These are phyloP conservation scores for Sarcophaga rosellei DNA, from an alignment of 2,888 invertebrate genomes.

Conservation along the genomic window DNA sequence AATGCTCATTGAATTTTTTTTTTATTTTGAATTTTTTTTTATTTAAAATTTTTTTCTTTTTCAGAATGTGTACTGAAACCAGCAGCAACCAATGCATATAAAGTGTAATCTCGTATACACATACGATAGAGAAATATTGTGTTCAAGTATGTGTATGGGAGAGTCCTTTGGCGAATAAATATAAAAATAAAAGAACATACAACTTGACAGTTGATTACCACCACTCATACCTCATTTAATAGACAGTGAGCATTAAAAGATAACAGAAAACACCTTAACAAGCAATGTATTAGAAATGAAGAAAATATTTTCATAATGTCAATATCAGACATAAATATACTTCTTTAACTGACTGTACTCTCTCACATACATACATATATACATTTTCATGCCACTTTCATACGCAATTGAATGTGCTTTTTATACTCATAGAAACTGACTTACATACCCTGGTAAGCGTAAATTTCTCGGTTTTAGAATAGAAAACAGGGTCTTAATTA, in stretches of 20 bases:
- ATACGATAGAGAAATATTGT: not conserved
- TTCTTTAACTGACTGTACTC: not conserved
- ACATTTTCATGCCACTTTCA: not conserved
- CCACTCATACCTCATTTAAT: not conserved
- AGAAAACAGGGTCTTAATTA: too few relatives aligned
- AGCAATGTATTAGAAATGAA: too few relatives aligned
- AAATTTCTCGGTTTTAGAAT: too few relatives aligned
- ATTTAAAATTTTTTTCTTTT: not conserved
- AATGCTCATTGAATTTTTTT: slow-evolving; percentile 28
- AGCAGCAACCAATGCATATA: not conserved
- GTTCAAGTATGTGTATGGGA: not conserved
- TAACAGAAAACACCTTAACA: too few relatives aligned
- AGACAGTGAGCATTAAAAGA: too few relatives aligned
- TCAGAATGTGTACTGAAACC: not conserved
- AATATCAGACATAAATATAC: not conserved
- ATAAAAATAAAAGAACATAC: slow-evolving; percentile 18
- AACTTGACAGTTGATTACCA: slow-evolving; percentile 35
- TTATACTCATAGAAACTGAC: too few relatives aligned
- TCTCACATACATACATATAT: not conserved
- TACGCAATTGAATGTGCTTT: too few relatives aligned
- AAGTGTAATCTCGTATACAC: not conserved
- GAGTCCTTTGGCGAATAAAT: not conserved
- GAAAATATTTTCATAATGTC: too few relatives aligned
- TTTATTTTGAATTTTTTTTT: not conserved
- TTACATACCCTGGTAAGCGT: too few relatives aligned